Conservation (phyloP, 1,140 invertebrate genomes). For the Drosophila pectinifera region DNA sequence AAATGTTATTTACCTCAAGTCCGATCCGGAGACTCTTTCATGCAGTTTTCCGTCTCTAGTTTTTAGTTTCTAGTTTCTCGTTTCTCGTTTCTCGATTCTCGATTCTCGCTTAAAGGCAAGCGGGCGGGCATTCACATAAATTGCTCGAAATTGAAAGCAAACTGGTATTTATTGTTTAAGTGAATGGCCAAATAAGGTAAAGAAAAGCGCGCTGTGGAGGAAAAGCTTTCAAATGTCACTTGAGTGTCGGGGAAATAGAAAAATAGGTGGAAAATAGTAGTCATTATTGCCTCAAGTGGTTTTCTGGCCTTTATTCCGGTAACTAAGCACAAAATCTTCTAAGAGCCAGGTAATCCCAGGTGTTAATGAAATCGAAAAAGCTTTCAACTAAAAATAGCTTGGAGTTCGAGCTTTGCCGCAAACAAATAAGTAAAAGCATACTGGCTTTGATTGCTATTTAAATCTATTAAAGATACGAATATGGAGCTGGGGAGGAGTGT, state of each 20-base stretch:
- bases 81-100: too few species aligned
- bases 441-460: too few species aligned
- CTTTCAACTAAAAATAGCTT: background rate
- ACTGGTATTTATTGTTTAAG: conserved; percentile 36
- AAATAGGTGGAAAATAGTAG: too few species aligned
- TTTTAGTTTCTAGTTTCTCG: background rate
- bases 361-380: background rate
- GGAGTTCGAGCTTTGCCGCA: background rate
- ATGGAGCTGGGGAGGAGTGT: too few species aligned
- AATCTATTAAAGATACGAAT: too few species aligned
- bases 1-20: conserved; percentile 30
- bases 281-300: conserved; percentile 6
- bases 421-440: background rate
- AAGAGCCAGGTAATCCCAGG: background rate
- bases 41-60: background rate
- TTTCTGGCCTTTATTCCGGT: background rate
- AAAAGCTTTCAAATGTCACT: conserved; percentile 21
- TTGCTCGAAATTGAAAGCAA: conserved; percentile 34
- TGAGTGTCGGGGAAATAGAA: conserved; percentile 28
- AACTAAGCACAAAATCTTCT: background rate
- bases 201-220: background rate
- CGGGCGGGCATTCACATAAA: conserved; percentile 23
- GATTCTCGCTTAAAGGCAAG: conserved; percentile 10
- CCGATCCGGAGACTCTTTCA: conserved; percentile 3
- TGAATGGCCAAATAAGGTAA: conserved; percentile 24